phyloP scores from a whole-genome alignment of 1,140 invertebrate species.

The Calliopsis andreniformis region DNA sequence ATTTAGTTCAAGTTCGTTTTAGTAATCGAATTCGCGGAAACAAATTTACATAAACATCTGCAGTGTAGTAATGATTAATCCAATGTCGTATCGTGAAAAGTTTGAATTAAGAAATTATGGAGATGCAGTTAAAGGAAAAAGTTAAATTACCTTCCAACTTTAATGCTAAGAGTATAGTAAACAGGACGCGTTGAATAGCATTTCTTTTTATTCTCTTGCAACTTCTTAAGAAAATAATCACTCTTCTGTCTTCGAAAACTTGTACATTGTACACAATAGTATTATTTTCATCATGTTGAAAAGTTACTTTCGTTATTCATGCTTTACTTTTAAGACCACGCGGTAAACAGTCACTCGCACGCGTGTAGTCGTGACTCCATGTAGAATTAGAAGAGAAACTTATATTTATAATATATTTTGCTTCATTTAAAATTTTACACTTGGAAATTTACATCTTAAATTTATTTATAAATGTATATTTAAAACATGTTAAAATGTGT shows the following conservation, averaged over 20 bases:
- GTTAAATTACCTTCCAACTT: slow-evolving; percentile 52
- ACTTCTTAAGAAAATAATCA: no score
- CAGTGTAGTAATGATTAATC: slow-evolving; percentile 46
- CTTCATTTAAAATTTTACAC: no score
- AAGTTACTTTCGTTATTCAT: not conserved
- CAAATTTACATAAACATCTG: no score
- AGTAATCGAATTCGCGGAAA: no score
- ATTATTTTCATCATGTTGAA: not conserved
- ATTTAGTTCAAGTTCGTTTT: no score
- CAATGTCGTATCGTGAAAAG: slow-evolving; percentile 27
- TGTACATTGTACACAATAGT: not conserved
- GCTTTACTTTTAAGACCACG: not conserved
- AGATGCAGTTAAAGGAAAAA: slow-evolving; percentile 35
- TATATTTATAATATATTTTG: no score
- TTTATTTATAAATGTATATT: not conserved
- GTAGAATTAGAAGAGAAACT: no score
- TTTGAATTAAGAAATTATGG: slow-evolving; percentile 42
- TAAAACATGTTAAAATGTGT: not conserved
- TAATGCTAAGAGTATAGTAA: slow-evolving; percentile 43
- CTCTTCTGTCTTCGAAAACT: no score
- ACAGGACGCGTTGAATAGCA: slow-evolving; percentile 37
- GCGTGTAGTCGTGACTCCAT: no score
- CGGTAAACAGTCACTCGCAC: not conserved
- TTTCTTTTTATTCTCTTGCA: slow-evolving; percentile 7
- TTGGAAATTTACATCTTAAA: no score